A percentile compares a stretch with the other conserved stretches of the same genome.
Conservation (phyloP, 2,113 vertebrate genomes). For the Perccottus glenii region DNA sequence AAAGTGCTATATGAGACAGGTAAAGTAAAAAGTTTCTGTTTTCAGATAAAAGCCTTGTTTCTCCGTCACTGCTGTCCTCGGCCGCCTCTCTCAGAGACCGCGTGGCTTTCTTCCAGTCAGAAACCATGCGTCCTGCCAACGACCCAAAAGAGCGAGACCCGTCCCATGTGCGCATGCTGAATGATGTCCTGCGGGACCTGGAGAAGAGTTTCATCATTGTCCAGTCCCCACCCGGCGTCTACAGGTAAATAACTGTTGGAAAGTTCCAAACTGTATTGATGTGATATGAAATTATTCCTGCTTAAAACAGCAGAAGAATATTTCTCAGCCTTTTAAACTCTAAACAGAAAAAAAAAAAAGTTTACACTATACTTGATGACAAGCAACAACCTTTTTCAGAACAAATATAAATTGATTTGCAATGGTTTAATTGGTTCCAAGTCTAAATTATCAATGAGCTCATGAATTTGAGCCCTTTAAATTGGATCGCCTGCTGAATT, state of each 20-base stretch:
- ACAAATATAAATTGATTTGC: too few species aligned
- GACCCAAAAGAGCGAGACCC: slow-evolving; percentile 88
- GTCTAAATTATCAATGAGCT: too few species aligned
- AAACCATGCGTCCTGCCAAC: slow-evolving; percentile 94
- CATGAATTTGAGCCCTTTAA: too few species aligned
- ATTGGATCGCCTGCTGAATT: too few species aligned
- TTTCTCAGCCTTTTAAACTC: too few species aligned
- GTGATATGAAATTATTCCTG: too few species aligned
- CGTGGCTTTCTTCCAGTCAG: slow-evolving; percentile 89
- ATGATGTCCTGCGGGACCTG: slow-evolving; percentile 88
- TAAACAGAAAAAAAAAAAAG: too few species aligned
- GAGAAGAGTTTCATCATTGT: slow-evolving; percentile 88
- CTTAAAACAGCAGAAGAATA: too few species aligned
- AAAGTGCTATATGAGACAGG: too few species aligned
- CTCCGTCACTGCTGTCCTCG: slow-evolving; percentile 72
- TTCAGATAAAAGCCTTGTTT: slow-evolving; percentile 70
- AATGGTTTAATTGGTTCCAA: too few species aligned
- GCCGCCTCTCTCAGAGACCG: slow-evolving; percentile 83
- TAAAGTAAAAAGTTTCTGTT: not conserved
- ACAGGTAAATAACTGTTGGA: slow-evolving; percentile 81
- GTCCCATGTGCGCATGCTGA: slow-evolving; percentile 90
- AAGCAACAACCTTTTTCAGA: too few species aligned
- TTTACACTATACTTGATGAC: too few species aligned
- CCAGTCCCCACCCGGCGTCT: slow-evolving; percentile 85
- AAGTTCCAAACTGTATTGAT: not conserved